A percentile compares a stretch with the other conserved stretches of the same genome.
phyloP scores from a whole-genome alignment of 1,140 invertebrate species.

The Chironomus tepperi region DNA sequence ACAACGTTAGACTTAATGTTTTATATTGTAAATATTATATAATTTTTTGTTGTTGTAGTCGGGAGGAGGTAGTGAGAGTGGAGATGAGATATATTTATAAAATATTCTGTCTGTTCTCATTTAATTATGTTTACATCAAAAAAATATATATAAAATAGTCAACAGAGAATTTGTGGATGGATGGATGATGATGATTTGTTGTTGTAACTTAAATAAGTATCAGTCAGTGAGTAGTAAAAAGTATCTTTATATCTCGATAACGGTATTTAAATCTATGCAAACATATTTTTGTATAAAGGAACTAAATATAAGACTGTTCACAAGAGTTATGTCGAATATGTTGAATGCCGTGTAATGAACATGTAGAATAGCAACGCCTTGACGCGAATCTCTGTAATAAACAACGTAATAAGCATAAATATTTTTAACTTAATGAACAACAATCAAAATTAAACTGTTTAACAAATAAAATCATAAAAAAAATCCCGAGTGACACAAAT shows the following conservation, averaged over 20 bases:
- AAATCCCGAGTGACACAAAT: no score
- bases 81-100: not conserved
- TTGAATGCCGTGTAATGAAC: conserved; percentile 53
- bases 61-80: not conserved
- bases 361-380: conserved; percentile 61
- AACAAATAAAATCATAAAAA: no score
- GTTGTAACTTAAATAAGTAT: not conserved
- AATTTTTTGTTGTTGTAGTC: no score
- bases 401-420: conserved; percentile 25
- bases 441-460: not conserved
- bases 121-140: conserved; percentile 8
- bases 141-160: not conserved
- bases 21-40: not conserved
- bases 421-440: conserved; percentile 21
- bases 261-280: no score
- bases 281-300: not conserved
- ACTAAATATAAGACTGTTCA: conserved; percentile 69
- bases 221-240: not conserved
- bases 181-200: not conserved
- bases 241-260: not conserved
- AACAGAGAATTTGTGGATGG: not conserved
- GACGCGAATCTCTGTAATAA: conserved; percentile 61
- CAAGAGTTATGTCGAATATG: conserved; percentile 61
- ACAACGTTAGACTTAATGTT: not conserved
- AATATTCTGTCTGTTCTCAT: conserved; percentile 3